phyloP scores from a whole-genome alignment of 1,140 invertebrate species.

The Drosophila quadrilineata region DNA sequence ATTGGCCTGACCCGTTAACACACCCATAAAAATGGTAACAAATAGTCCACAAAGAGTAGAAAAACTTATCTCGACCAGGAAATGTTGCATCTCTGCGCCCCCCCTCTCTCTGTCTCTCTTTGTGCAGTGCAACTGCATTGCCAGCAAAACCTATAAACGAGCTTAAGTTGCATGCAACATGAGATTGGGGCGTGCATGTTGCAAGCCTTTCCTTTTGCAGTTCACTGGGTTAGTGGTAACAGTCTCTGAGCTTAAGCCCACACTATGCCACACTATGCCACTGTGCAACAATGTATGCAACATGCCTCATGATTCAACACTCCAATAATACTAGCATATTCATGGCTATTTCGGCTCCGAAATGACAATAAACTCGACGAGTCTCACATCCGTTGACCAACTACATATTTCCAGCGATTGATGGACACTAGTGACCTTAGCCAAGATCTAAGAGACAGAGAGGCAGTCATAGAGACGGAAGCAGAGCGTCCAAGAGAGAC shows the following conservation, averaged over 20 bases:
- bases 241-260: conserved; percentile 7
- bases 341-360: conserved; percentile 54
- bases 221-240: conserved; percentile 64
- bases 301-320: no score
- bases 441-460: not conserved
- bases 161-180: conserved; percentile 45
- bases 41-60: not conserved
- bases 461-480: no score
- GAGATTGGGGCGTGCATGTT: not conserved
- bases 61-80: conserved; percentile 67
- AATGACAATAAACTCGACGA: conserved; percentile 12
- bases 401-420: conserved; percentile 51
- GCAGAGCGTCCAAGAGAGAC: no score
- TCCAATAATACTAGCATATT: conserved; percentile 14
- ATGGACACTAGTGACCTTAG: conserved; percentile 69
- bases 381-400: conserved; percentile 51
- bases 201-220: conserved; percentile 45
- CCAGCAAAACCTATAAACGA: conserved; percentile 23
- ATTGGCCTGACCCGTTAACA: conserved; percentile 41
- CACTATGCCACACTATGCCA: no score
- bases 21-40: conserved; percentile 43
- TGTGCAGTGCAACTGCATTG: no score
- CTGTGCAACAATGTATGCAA: no score
- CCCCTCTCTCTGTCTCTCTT: no score
- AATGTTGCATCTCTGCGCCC: conserved; percentile 44